Percentiles rank a stretch among this genome's conserved stretches.
phyloP scores from a whole-genome alignment of 2,797 vertebrate genomes.

The Epinephelus coioides region DNA sequence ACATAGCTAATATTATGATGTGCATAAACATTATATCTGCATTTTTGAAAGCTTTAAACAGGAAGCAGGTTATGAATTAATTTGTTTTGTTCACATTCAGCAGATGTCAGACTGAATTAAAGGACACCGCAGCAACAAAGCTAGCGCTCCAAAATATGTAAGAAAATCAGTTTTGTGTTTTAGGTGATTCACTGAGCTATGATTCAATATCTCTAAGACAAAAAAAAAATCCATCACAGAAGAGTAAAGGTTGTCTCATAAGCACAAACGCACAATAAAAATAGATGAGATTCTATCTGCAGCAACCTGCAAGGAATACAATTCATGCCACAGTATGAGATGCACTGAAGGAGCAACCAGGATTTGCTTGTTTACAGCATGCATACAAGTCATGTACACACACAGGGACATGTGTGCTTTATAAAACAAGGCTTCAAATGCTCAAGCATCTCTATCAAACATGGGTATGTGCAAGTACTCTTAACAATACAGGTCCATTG shows the following conservation, averaged over 20 bases:
- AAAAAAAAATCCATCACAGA: background rate
- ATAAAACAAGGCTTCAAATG: conserved; percentile 7
- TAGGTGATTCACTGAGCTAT: background rate
- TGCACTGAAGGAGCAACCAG: background rate
- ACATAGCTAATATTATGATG: conserved; percentile 11
- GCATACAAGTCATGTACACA: background rate
- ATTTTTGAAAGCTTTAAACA: conserved; percentile 21
- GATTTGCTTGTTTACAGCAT: conserved; percentile 18
- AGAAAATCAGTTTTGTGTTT: conserved; percentile 13
- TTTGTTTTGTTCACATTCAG: conserved; percentile 22
- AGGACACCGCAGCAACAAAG: background rate
- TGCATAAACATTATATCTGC: background rate
- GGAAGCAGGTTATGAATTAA: conserved; percentile 8
- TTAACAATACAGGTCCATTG: background rate
- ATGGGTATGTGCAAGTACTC: background rate
- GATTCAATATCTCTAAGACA: background rate
- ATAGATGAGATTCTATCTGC: conserved; percentile 14
- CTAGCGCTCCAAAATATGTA: background rate
- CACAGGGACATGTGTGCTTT: conserved; percentile 7
- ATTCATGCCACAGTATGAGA: conserved; percentile 6
- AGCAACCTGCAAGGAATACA: conserved; percentile 1
- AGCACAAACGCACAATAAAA: conserved; percentile 19
- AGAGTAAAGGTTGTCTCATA: conserved; percentile 17
- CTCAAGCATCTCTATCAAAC: background rate
- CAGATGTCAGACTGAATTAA: conserved; percentile 24